Conservation (phyloP, 2,113 vertebrate species). For the Synodontis membranacea region DNA sequence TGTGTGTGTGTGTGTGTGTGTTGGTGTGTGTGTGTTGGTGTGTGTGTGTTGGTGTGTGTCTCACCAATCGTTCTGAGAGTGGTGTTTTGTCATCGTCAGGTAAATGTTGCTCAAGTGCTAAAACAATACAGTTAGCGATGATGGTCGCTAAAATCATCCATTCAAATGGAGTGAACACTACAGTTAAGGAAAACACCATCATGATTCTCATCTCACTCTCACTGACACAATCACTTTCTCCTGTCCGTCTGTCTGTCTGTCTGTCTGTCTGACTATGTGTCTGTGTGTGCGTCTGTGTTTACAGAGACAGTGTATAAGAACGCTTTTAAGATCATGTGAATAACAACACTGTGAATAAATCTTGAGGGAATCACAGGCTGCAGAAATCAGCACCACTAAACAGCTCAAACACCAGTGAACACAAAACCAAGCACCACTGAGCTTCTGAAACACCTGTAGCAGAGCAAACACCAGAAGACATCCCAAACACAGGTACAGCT, state of each 20-base stretch:
- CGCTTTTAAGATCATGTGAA: neutral
- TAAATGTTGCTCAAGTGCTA: constrained; percentile 76
- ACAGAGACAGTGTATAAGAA: neutral
- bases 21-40: constrained; percentile 27
- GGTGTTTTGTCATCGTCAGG: constrained; percentile 75
- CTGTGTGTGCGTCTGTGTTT: neutral
- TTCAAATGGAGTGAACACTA: constrained; percentile 71
- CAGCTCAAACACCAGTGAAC: neutral
- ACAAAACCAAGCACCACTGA: neutral
- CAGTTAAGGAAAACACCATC: constrained; percentile 64
- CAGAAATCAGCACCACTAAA: neutral
- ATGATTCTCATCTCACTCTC: neutral
- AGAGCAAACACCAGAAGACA: neutral
- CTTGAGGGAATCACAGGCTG: neutral
- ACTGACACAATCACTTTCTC: neutral
- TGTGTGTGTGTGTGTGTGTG: constrained; percentile 41
- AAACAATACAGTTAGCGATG: constrained; percentile 77
- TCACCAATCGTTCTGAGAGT: constrained; percentile 75
- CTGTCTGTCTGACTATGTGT: neutral
- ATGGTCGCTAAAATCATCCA: constrained; percentile 79
- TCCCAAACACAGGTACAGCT: too few relatives aligned
- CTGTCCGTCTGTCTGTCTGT: neutral
- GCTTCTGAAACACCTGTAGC: neutral
- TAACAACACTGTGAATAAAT: neutral
- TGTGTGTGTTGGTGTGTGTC: constrained; percentile 32